These are phyloP conservation scores for Cynopterus sphinx DNA, from an alignment of 2,797 vertebrate species.

Conservation along the genomic window DNA sequence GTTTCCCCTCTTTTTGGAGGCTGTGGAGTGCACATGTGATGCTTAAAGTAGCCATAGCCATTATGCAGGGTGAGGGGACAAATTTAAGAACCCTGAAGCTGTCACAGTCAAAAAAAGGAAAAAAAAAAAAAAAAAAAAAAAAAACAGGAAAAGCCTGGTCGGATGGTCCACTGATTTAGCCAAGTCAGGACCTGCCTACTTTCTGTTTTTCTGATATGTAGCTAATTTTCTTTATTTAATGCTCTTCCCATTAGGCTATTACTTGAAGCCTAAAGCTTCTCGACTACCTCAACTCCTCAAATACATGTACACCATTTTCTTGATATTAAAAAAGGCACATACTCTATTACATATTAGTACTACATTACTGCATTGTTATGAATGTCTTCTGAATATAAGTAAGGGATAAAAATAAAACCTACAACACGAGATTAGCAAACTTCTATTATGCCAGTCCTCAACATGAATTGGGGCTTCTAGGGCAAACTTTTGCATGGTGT, in stretches of 20 bases:
- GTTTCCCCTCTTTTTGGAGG: not conserved
- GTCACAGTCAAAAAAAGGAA: not conserved
- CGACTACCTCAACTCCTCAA: not conserved
- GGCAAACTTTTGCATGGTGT: not conserved
- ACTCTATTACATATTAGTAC: not conserved
- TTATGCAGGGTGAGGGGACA: not conserved
- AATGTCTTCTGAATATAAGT: not conserved
- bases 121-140: not conserved
- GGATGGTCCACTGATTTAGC: not conserved
- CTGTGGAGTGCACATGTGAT: not conserved
- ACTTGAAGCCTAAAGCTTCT: not conserved
- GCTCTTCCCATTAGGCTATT: not conserved
- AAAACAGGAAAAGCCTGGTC: not conserved
- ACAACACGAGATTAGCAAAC: not conserved
- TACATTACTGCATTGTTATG: not conserved
- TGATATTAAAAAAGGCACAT: not conserved
- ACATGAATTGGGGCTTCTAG: not conserved
- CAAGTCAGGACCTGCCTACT: no score
- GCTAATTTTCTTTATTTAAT: not conserved
- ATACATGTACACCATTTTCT: not conserved
- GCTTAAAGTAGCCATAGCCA: not conserved
- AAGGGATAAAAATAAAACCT: not conserved
- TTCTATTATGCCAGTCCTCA: not conserved
- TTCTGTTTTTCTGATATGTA: not conserved
- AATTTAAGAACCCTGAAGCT: not conserved